Evolutionary conservation across 1,140 invertebrate genomes (phyloP).

Genomic region (Papilio helenus): DNA sequence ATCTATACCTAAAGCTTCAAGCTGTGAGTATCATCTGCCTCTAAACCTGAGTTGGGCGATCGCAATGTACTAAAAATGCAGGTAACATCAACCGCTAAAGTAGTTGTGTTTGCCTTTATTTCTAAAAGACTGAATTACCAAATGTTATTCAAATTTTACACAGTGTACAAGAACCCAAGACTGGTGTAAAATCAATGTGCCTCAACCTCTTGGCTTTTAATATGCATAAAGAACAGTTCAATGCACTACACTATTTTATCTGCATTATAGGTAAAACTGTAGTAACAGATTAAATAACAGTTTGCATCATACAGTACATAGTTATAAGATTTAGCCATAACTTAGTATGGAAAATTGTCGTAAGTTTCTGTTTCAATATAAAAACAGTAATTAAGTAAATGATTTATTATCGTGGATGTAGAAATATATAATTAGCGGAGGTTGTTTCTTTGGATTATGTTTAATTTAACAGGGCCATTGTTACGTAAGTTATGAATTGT

Average conservation of each 20-base stretch:
- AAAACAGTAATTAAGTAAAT: constrained; percentile 6
- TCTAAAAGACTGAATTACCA: no score
- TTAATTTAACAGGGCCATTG: background rate
- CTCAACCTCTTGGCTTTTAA: background rate
- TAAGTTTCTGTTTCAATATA: background rate
- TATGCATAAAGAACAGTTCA: background rate
- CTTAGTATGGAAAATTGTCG: background rate
- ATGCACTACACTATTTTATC: background rate
- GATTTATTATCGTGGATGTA: background rate
- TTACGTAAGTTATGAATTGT: constrained; percentile 15
- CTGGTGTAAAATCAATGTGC: background rate
- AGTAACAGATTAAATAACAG: constrained; percentile 21
- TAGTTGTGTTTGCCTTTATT: no score
- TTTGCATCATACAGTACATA: background rate
- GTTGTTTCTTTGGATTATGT: constrained; percentile 1
- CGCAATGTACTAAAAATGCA: no score
- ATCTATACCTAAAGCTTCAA: no score
- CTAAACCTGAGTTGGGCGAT: no score
- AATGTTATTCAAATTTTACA: no score
- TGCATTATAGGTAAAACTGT: background rate
- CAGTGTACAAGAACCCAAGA: background rate
- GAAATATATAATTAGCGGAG: constrained; percentile 23
- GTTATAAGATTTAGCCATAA: background rate
- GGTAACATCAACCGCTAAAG: no score
- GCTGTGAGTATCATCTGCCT: no score